Conservation (phyloP, 2,797 vertebrate species). For the Silurus aristotelis region DNA sequence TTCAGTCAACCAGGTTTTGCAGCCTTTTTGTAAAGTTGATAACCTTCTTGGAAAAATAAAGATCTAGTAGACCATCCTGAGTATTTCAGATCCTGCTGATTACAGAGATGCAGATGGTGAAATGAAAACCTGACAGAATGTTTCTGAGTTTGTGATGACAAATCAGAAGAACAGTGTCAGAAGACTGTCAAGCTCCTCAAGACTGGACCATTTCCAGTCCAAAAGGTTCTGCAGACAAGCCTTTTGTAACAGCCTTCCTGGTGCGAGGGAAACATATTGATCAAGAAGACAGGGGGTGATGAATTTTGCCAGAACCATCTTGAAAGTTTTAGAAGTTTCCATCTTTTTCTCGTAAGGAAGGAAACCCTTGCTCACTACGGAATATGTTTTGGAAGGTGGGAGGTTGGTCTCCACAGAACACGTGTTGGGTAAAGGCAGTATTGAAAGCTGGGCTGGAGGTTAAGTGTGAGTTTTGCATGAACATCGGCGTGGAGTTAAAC, state of each 20-base stretch:
- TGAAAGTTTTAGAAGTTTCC: not conserved
- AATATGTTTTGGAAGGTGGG: not conserved
- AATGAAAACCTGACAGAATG: too few species aligned
- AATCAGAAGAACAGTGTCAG: not conserved
- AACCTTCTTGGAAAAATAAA: too few species aligned
- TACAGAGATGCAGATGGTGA: too few species aligned
- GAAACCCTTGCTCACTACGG: not conserved
- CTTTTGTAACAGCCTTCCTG: not conserved
- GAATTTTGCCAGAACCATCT: not conserved
- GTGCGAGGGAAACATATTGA: not conserved
- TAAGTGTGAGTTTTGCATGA: not conserved
- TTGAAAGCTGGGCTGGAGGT: not conserved
- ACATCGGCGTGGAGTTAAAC: not conserved
- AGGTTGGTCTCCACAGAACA: not conserved
- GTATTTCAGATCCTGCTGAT: too few species aligned
- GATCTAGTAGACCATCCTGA: too few species aligned
- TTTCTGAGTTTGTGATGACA: not conserved
- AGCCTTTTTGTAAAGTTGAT: too few species aligned
- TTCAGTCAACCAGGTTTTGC: too few species aligned
- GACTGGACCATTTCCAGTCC: not conserved
- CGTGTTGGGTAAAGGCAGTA: not conserved
- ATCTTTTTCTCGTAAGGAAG: not conserved
- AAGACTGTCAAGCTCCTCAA: not conserved
- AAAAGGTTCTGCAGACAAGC: not conserved
- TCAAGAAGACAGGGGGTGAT: not conserved